A percentile compares a stretch with the other conserved stretches of the same genome.
phyloP scores from a whole-genome alignment of 2,797 vertebrate genomes.

The Malurus leucopterus region DNA sequence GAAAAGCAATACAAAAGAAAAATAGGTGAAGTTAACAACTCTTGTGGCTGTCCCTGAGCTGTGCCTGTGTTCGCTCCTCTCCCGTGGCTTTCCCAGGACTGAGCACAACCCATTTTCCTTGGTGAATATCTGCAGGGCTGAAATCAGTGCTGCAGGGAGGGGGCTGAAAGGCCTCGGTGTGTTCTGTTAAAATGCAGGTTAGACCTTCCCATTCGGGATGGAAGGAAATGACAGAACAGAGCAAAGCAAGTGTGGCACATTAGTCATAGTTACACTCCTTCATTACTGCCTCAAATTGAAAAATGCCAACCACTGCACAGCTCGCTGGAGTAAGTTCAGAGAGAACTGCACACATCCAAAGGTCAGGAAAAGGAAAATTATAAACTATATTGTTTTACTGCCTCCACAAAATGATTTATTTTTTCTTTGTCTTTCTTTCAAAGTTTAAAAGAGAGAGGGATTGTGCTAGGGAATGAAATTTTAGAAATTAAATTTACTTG shows the following conservation, averaged over 20 bases:
- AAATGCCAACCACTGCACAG: slow-evolving; percentile 49
- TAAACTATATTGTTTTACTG: slow-evolving; percentile 57
- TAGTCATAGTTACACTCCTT: slow-evolving; percentile 59
- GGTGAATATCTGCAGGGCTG: neutral
- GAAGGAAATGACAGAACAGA: slow-evolving; percentile 42
- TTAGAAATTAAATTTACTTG: slow-evolving; percentile 39
- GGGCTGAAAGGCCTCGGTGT: neutral
- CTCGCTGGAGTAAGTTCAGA: slow-evolving; percentile 51
- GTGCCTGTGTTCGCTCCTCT: neutral
- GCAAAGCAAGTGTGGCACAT: neutral
- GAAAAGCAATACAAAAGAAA: neutral
- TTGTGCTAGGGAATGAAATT: slow-evolving; percentile 44
- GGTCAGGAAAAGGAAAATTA: slow-evolving; percentile 62
- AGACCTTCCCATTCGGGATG: neutral
- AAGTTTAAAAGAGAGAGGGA: slow-evolving; percentile 19
- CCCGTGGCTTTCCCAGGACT: neutral
- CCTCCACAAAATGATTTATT: slow-evolving; percentile 27
- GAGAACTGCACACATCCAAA: slow-evolving; percentile 44
- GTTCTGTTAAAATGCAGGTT: neutral
- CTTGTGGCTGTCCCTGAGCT: neutral
- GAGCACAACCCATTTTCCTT: neutral
- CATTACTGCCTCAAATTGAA: slow-evolving; percentile 58
- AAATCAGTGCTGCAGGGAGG: neutral
- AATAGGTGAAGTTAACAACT: neutral
- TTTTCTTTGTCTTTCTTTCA: slow-evolving; percentile 29